Percentiles rank a stretch among this genome's conserved stretches.
phyloP scores from a whole-genome alignment of 2,888 invertebrate species.

The Podotricha telesiphe region DNA sequence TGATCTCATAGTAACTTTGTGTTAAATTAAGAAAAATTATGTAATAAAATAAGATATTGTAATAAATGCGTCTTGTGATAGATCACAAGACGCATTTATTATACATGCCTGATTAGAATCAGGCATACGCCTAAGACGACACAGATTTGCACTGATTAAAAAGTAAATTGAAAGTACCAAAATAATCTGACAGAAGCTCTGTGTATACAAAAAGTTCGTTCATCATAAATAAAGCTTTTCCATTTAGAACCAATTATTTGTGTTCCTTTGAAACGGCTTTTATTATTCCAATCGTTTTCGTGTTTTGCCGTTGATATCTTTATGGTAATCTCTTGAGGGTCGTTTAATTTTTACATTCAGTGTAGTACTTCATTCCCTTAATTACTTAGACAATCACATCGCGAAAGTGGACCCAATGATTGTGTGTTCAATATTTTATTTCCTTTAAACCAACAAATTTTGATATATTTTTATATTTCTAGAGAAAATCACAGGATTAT shows the following conservation, averaged over 20 bases:
- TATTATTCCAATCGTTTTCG: slow-evolving; percentile 32
- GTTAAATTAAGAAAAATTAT: background rate
- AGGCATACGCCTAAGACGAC: background rate
- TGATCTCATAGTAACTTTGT: slow-evolving; percentile 16
- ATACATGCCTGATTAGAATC: too few species aligned
- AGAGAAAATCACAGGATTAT: too few species aligned
- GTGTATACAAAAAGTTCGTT: slow-evolving; percentile 36
- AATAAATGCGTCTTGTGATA: background rate
- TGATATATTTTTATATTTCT: background rate
- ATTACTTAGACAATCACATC: slow-evolving; percentile 22
- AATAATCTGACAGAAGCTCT: slow-evolving; percentile 23
- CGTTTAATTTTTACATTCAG: slow-evolving; percentile 30
- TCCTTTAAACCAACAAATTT: background rate
- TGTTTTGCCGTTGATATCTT: slow-evolving; percentile 29
- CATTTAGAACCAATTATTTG: slow-evolving; percentile 37
- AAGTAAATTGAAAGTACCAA: slow-evolving; percentile 11
- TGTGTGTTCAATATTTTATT: slow-evolving; percentile 13
- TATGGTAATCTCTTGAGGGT: slow-evolving; percentile 32
- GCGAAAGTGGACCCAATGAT: slow-evolving; percentile 12
- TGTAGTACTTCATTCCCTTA: slow-evolving; percentile 13
- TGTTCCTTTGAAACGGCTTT: slow-evolving; percentile 30
- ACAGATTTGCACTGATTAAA: slow-evolving; percentile 19
- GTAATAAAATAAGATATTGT: background rate
- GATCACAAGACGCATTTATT: too few species aligned
- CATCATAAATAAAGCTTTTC: slow-evolving; percentile 40